phyloP scores from a whole-genome alignment of 2,113 vertebrate species.

The Spilogale gracilis region DNA sequence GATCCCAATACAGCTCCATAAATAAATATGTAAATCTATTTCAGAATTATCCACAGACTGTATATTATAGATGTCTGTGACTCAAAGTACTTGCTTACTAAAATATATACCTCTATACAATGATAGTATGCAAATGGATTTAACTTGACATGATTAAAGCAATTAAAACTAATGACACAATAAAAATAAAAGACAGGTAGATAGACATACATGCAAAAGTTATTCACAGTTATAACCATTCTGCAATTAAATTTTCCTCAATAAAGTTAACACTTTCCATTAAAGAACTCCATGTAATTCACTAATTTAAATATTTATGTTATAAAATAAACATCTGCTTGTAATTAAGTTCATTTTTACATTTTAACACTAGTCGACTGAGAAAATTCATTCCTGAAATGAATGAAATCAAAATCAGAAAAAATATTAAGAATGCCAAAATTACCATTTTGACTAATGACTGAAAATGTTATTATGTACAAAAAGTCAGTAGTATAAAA shows the following conservation, averaged over 20 bases:
- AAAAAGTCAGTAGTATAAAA: background rate
- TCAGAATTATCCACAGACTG: conserved; percentile 75
- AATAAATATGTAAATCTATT: conserved; percentile 81
- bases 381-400: background rate
- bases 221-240: conserved; percentile 64
- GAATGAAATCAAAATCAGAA: background rate
- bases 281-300: conserved; percentile 19
- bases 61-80: conserved; percentile 76
- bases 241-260: conserved; percentile 67
- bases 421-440: background rate
- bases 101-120: conserved; percentile 75
- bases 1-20: conserved; percentile 66
- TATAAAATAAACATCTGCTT: conserved; percentile 63
- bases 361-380: conserved; percentile 24
- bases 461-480: background rate
- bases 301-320: conserved; percentile 66
- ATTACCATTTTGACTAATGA: background rate
- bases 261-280: conserved; percentile 70
- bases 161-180: conserved; percentile 77
- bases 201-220: conserved; percentile 52
- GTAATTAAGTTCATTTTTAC: conserved; percentile 50
- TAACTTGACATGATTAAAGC: conserved; percentile 74
- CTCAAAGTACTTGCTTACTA: conserved; percentile 56
- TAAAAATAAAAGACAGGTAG: conserved; percentile 77
- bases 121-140: conserved; percentile 73